Percentiles rank a stretch among this genome's conserved stretches.
Conservation (phyloP, 2,113 vertebrate genomes). For the Dasypus novemcinctus region DNA sequence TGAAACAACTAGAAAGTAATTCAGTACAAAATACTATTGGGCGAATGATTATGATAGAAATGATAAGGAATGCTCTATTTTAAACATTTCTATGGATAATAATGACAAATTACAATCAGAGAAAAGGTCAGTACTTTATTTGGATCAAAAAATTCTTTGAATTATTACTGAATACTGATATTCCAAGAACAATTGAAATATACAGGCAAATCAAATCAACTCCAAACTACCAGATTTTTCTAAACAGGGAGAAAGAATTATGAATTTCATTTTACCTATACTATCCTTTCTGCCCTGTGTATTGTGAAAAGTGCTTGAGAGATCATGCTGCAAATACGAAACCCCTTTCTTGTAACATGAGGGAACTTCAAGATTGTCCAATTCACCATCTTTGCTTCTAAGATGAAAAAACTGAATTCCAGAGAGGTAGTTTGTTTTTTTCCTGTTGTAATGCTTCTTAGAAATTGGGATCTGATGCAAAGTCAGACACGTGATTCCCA, state of each 20-base stretch:
- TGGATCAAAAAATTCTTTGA: neutral
- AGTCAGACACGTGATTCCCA: neutral
- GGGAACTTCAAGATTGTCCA: neutral
- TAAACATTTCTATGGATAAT: slow-evolving; percentile 1
- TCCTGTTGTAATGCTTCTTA: neutral
- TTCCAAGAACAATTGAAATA: neutral
- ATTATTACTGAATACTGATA: neutral
- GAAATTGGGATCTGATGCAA: neutral
- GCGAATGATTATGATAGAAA: neutral
- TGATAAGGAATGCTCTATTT: slow-evolving; percentile 23
- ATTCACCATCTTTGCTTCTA: neutral
- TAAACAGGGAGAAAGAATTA: neutral
- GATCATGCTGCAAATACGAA: neutral
- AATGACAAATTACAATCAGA: neutral
- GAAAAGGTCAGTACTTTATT: slow-evolving; percentile 30
- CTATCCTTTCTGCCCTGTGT: neutral
- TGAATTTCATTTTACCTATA: neutral
- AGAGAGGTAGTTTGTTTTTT: neutral
- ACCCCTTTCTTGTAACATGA: neutral
- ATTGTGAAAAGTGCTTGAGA: neutral
- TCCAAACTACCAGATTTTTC: neutral
- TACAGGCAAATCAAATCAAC: neutral
- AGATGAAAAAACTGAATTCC: neutral
- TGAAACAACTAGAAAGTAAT: neutral
- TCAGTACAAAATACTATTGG: neutral